These are phyloP conservation scores for Sebastes fasciatus DNA, from an alignment of 2,113 vertebrate species.

Conservation along the genomic window DNA sequence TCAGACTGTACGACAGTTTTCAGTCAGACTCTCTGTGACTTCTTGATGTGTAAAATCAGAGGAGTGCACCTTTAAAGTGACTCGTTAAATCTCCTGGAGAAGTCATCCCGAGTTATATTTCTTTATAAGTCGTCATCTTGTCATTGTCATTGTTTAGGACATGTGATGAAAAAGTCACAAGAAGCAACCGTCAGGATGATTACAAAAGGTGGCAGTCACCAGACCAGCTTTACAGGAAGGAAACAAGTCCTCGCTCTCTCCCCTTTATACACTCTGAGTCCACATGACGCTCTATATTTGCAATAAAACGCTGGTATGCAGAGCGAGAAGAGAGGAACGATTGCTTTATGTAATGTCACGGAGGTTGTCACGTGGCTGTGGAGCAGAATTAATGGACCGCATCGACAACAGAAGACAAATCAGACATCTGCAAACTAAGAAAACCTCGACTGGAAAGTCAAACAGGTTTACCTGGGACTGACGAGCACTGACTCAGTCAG, in stretches of 20 bases:
- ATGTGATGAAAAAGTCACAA: slow-evolving; percentile 48
- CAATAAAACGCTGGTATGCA: background rate
- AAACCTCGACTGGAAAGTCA: background rate
- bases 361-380: slow-evolving; percentile 22
- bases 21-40: background rate
- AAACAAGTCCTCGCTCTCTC: background rate
- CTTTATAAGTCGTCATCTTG: slow-evolving; percentile 5
- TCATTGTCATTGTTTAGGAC: background rate
- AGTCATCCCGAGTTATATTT: background rate
- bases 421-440: background rate
- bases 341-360: background rate
- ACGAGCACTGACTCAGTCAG: slow-evolving; percentile 18
- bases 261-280: background rate
- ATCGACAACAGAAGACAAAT: background rate
- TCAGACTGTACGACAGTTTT: background rate
- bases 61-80: background rate
- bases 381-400: slow-evolving; percentile 9
- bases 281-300: slow-evolving; percentile 36
- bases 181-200: slow-evolving; percentile 13
- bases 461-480: slow-evolving; percentile 58
- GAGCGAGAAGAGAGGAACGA: background rate
- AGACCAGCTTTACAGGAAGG: slow-evolving; percentile 54
- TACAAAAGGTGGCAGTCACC: slow-evolving; percentile 30
- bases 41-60: background rate
- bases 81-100: background rate